Evolutionary conservation across 2,888 invertebrate species (phyloP), one percentile per base, ranked within the genome.

Genomic region (Diarsia mendica): DNA sequence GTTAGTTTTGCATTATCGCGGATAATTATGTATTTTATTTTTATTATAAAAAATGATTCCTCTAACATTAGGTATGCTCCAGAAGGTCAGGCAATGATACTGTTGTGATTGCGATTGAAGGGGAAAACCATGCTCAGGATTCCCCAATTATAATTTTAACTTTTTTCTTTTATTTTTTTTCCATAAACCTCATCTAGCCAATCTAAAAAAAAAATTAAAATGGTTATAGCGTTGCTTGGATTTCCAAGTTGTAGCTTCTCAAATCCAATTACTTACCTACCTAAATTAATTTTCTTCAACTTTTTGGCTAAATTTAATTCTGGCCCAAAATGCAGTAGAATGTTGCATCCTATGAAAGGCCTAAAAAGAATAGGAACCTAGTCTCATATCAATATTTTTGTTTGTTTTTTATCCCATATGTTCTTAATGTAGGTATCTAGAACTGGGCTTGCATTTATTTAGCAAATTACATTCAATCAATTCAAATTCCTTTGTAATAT

Each of bases 391-490:
- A 0, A 3, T 23, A 18, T 51, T 51, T 6, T 23, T 65, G 3
- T 48, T 18, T 58, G 5, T 39, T 44, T 13, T 20, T 33, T 44
- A 9, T 13, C 13, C 10, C 20, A 20, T 23, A 8, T 58, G 3
- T 11, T 8, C 28, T 9, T 5, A 18, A 28, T 66, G 4, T 39
- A n/a, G n/a, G n/a, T n/a, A 9, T 9, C 20, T 28, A 28, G 15
- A 55, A 18, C 13, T 18, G 13, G 0, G 5, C 9, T 9, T 55
- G 3, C n/a, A 55, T 75, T 20, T 39, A 49, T 15, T 64, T 15
- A 33, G n/a, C 48, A n/a, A 39, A 75, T 75, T 51, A 15, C 20
- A 51, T 76, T 65, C 3, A 70, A 71, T 66, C 33, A 60, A 60
- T 60, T 18, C 0, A 18, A 18, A 60, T 60, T 33, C 33, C 33